phyloP scores from a whole-genome alignment of 2,113 vertebrate species.

The Halichoerus grypus region DNA sequence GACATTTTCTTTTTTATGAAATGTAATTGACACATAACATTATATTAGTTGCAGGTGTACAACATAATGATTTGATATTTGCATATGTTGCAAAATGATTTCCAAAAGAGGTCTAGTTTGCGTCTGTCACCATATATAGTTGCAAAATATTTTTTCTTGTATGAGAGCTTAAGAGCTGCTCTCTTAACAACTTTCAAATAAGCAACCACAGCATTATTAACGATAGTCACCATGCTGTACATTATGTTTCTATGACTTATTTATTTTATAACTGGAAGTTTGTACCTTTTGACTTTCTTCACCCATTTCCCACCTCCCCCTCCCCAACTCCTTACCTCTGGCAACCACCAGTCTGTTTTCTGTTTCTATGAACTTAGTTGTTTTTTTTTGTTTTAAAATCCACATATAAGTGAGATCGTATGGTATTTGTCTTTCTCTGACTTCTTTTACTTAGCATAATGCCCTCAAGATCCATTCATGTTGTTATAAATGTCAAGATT shows the following conservation, averaged over 20 bases:
- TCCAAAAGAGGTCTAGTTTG: not conserved
- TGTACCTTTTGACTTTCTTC: not conserved
- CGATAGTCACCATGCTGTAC: not conserved
- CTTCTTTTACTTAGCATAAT: not conserved
- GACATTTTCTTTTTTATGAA: not conserved
- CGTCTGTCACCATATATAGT: not conserved
- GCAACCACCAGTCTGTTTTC: not conserved
- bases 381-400: not conserved
- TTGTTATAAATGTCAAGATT: not conserved
- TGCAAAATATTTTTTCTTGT: not conserved
- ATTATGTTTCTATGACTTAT: not conserved
- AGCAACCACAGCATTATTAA: not conserved
- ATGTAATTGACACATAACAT: not conserved
- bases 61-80: not conserved
- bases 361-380: not conserved
- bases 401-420: not conserved
- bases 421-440: not conserved
- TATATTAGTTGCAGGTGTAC: not conserved
- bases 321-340: not conserved
- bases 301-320: not conserved
- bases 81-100: not conserved
- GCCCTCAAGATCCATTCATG: not conserved
- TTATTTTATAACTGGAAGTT: not conserved
- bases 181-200: not conserved
- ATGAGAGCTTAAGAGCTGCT: not conserved